Evolutionary conservation across 2,888 invertebrate species (phyloP).

Genomic region (Hemistola chrysoprasaria): DNA sequence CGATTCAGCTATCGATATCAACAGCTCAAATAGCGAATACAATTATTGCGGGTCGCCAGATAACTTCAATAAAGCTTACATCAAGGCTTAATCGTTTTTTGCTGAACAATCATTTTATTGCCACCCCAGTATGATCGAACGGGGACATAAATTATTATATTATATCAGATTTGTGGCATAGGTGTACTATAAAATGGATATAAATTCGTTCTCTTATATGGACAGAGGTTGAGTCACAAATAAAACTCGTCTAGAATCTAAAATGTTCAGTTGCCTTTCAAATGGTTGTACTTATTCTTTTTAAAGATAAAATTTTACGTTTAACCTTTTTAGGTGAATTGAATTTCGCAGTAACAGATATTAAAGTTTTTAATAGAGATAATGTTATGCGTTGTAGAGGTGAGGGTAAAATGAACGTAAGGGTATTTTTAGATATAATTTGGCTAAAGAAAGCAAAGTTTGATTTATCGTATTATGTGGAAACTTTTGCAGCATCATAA

Average conservation of each 20-base stretch:
- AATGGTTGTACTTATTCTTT: conserved; percentile 18
- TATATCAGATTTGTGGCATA: conserved; percentile 28
- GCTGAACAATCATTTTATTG: conserved; percentile 41
- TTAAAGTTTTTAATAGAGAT: conserved; percentile 5
- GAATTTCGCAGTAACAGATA: conserved; percentile 14
- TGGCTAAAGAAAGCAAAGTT: too few relatives aligned
- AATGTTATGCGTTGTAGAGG: too few relatives aligned
- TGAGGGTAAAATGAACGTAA: conserved; percentile 11
- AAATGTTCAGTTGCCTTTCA: conserved; percentile 15
- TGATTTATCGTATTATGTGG: too few relatives aligned
- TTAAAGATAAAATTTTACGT: conserved; percentile 21
- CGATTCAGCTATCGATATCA: too few relatives aligned
- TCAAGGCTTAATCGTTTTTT: conserved; percentile 25
- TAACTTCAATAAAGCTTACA: neutral
- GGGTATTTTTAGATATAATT: too few relatives aligned
- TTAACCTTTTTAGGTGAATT: conserved; percentile 12
- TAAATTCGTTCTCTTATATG: conserved; percentile 24
- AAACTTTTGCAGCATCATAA: too few relatives aligned
- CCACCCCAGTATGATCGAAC: conserved; percentile 36
- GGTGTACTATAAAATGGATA: conserved; percentile 30
- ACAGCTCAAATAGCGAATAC: too few relatives aligned
- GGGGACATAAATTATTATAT: conserved; percentile 34
- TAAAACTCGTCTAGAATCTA: conserved; percentile 29
- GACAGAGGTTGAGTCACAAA: conserved; percentile 12
- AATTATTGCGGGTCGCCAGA: too few relatives aligned